Evolutionary conservation across 2,888 invertebrate genomes (phyloP).

Genomic region (Rhorus exstirpatorius): DNA sequence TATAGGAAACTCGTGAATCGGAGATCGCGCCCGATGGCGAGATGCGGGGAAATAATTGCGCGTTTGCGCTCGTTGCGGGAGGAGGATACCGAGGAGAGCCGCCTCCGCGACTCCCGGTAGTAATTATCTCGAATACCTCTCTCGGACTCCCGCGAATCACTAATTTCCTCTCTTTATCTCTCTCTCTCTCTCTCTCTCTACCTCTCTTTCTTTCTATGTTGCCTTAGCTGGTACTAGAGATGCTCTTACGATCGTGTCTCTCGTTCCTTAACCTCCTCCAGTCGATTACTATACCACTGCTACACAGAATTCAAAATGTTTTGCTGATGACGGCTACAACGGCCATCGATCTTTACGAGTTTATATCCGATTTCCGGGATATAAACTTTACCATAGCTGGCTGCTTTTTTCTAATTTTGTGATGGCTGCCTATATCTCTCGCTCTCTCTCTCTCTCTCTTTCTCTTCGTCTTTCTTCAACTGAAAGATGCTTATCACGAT

Average conservation of each 20-base stretch:
- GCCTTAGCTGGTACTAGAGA: not conserved
- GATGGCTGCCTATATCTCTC: too few species aligned
- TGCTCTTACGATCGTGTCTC: slow-evolving; percentile 39
- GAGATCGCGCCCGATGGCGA: slow-evolving; percentile 81
- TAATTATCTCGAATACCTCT: slow-evolving; percentile 83
- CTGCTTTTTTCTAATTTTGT: not conserved
- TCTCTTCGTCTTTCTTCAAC: not conserved
- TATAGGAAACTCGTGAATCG: slow-evolving; percentile 80
- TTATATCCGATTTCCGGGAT: not conserved
- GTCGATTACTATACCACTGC: slow-evolving; percentile 39
- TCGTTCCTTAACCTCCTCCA: slow-evolving; percentile 40
- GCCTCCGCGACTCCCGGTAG: slow-evolving; percentile 85
- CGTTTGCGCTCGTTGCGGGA: slow-evolving; percentile 84
- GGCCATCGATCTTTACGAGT: slow-evolving; percentile 26
- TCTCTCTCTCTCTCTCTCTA: slow-evolving; percentile 62
- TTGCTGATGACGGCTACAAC: slow-evolving; percentile 36
- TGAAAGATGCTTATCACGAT: not conserved
- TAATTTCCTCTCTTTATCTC: slow-evolving; percentile 60
- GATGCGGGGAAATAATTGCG: slow-evolving; percentile 83
- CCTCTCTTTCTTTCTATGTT: slow-evolving; percentile 1
- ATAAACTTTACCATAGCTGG: too few species aligned
- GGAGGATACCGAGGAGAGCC: slow-evolving; percentile 82
- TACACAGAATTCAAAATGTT: slow-evolving; percentile 54
- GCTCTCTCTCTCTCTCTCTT: not conserved
- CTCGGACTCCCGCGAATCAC: slow-evolving; percentile 56